Conservation (phyloP, 2,797 vertebrate genomes). For the Lophotriccus pileatus region DNA sequence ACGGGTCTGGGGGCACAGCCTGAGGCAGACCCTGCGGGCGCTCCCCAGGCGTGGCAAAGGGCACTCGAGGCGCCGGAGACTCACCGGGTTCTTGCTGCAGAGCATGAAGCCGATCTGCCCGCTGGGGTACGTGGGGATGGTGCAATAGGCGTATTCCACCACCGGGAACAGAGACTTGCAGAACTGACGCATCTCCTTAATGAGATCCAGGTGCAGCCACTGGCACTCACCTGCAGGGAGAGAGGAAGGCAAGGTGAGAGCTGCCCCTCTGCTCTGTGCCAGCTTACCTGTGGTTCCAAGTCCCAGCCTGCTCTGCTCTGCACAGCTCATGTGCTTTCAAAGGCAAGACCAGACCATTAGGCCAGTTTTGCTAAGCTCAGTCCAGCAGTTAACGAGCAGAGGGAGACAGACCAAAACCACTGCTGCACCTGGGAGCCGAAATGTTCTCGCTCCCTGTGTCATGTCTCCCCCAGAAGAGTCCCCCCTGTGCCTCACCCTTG, state of each 20-base stretch:
- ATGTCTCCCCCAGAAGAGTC: neutral
- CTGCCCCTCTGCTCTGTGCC: conserved; percentile 22
- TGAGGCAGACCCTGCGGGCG: neutral
- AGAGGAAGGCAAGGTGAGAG: neutral
- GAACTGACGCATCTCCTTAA: conserved; percentile 96
- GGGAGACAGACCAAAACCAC: neutral
- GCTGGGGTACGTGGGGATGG: conserved; percentile 96
- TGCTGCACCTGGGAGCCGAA: neutral
- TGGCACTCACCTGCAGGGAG: conserved; percentile 89
- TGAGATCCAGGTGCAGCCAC: conserved; percentile 97
- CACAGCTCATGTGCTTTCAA: neutral
- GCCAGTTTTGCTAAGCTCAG: neutral
- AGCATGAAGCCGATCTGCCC: conserved; percentile 99
- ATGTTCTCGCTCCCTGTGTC: neutral
- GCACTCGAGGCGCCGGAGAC: conserved; percentile 34
- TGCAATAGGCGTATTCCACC: conserved; percentile 94
- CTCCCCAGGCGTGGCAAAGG: neutral
- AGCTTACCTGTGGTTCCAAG: neutral
- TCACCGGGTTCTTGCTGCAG: conserved; percentile 94
- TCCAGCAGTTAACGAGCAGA: neutral
- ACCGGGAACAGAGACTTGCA: conserved; percentile 95
- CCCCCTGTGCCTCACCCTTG: neutral
- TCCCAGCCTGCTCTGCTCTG: conserved; percentile 2
- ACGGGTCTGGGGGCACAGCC: neutral
- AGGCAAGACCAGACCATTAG: neutral